Percentiles rank a stretch among this genome's conserved stretches.
Conservation (phyloP, 2,797 vertebrate species). For the Enteromius thamalakanensis region DNA sequence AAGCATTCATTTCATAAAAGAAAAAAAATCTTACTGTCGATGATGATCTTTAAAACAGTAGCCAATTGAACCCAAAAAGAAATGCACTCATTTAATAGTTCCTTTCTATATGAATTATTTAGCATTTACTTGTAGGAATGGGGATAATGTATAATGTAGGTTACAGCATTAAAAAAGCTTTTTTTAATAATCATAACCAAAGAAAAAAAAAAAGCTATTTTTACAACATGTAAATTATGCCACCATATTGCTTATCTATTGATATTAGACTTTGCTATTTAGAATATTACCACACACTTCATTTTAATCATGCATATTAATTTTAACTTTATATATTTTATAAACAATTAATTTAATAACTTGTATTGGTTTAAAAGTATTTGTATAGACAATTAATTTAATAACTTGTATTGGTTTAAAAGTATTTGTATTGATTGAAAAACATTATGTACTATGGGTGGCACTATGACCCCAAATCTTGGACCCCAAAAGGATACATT, state of each 20-base stretch:
- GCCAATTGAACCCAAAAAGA: not conserved
- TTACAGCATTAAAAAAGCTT: not conserved
- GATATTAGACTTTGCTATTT: not conserved
- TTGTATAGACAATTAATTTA: not conserved
- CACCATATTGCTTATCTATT: not conserved
- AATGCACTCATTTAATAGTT: not conserved
- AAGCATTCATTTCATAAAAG: not conserved
- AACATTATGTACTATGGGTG: not conserved
- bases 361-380: not conserved
- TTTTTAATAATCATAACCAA: not conserved
- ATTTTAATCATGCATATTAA: not conserved
- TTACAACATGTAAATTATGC: not conserved
- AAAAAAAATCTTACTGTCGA: not conserved
- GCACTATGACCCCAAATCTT: not conserved
- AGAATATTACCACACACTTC: not conserved
- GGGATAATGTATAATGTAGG: not conserved
- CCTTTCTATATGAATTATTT: not conserved
- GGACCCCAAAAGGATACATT: not conserved
- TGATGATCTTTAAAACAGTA: not conserved
- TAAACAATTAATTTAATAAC: not conserved
- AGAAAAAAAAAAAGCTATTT: not conserved
- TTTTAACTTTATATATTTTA: too few relatives aligned
- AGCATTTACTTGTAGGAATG: not conserved
- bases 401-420: not conserved
- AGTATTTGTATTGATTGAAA: not conserved